Evolutionary conservation across 2,888 invertebrate genomes (phyloP), one percentile per base, ranked within the genome.

Genomic region (Morpho helenor): DNA sequence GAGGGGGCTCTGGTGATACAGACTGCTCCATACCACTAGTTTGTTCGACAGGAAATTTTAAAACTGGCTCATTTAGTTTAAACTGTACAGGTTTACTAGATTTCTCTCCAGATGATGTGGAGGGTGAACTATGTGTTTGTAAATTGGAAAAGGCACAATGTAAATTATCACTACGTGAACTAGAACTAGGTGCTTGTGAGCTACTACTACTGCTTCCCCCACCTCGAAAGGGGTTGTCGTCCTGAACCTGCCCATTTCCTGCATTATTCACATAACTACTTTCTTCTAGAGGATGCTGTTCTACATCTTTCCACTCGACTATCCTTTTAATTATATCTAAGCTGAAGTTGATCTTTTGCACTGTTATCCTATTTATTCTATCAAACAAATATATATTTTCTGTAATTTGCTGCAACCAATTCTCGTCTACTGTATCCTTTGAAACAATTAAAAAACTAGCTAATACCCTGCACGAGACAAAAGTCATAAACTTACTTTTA

Each of bases 301-400:
- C 94, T 40, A 94, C 87, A 81, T 97, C 96, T 74, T 96, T 97
- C 95, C 96, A 97, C 75, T 97, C 97, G 0, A 97, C 95, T 71
- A 97, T 95, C 68, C 96, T 93, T 75, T 96, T 96, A 53, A 97
- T 95, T 49, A 97, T 93, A 76, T 97, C 96, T 69, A 97, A 86
- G 65, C 95, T 95, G 79, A 96, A 96, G 71, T 95, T 94, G 79
- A 96, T 95, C 80, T 96, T 95, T 73, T 93, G 93, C 56, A 95
- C 93, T 57, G 93, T 93, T 56, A 91, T 87, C 74, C 93, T 92
- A 78, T 94, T 93, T 51, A 93, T 91, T 70, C 93, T 93, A 76
- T 93, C 93, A 75, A 92, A 92, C 53, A 92, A 86, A 66, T 94
- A 93, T 59, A 96, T 88, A 74, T 95, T 95, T 72, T 94, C 94